phyloP scores from a whole-genome alignment of 23 tunicate species.

The Botrylloides violaceus region DNA sequence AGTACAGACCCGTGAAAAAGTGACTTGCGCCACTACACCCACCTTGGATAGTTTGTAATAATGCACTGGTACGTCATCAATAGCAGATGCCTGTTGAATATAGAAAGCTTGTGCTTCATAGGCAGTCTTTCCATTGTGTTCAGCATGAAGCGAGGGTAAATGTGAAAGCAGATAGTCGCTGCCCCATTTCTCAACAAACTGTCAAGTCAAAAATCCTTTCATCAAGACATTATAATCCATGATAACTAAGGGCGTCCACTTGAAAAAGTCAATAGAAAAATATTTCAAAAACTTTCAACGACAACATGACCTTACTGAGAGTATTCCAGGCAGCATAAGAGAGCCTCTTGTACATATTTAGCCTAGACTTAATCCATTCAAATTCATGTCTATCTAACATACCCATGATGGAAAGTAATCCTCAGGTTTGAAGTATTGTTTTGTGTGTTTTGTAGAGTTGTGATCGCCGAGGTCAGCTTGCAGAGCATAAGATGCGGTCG shows the following conservation, averaged over 20 bases:
- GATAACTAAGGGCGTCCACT: too few relatives aligned
- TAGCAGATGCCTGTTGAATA: constrained; percentile 64
- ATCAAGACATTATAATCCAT: too few relatives aligned
- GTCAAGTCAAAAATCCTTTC: too few relatives aligned
- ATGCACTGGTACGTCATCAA: constrained; percentile 91
- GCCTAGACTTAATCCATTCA: too few relatives aligned
- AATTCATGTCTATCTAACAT: constrained; percentile 9
- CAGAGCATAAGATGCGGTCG: constrained; percentile 68
- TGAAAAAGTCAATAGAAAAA: too few relatives aligned
- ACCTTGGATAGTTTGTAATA: constrained; percentile 82
- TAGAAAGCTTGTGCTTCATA: constrained; percentile 62
- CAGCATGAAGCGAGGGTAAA: constrained; percentile 68
- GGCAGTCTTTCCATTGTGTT: constrained; percentile 27
- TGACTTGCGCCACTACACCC: too few relatives aligned
- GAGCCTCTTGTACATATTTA: too few relatives aligned
- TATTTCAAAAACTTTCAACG: too few relatives aligned
- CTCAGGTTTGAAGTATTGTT: constrained; percentile 60
- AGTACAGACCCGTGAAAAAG: too few relatives aligned
- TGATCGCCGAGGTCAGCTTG: constrained; percentile 74
- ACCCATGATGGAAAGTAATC: constrained; percentile 92
- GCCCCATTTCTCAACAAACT: constrained; percentile 81
- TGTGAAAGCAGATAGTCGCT: constrained; percentile 57
- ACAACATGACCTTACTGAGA: too few relatives aligned
- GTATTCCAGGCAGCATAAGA: too few relatives aligned
- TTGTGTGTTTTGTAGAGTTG: constrained; percentile 41